Base-by-base conservation (phyloP, 2,888 invertebrate species). In the Eupithecia dodoneata region DNA sequence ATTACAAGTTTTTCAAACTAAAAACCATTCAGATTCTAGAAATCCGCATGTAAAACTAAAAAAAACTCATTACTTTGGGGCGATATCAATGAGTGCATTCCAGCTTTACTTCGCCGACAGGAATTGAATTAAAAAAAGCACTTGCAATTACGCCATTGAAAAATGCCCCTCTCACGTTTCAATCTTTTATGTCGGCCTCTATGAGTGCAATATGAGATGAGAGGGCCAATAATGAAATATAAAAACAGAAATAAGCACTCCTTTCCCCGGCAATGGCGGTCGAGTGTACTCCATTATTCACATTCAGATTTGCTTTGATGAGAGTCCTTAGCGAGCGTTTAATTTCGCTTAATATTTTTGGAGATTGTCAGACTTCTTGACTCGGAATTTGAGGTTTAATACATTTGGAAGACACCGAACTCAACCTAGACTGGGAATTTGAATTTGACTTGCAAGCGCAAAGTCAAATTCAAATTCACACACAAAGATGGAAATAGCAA, bases 161-260 rank as follows among this genome's bases (percentile, higher is more conserved):
- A 69, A 81, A 92, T 92, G 86, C 91, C 93, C 93, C 94, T 93
- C 94, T 93, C 93, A 89, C 93, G 93, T 94, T 94, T 94, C 94
- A 95, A 94, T 92, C 94, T 91, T 94, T 94, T 94, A 93, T 94
- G 88, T 91, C 92, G 91, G 93, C 90, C 91, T 92, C 92, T 93
- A 92, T 93, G 93, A 93, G 93, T 93, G 94, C 93, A 93, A 93
- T 93, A 92, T 90, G 94, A 93, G 94, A 92, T 92, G 93, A 94
- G 94, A 93, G 93, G 90, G 93, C 94, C 93, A 94, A 94, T 94
- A 94, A 94, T 94, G 92, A 93, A 94, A 94, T 93, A 94, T 94
- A 94, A 94, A 94, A 94, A 94, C 93, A 93, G 91, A 91, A 92
- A 93, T 92, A 92, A 93, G 93, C 89, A 91, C 91, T 92, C 89